Percentiles rank a stretch among this genome's conserved stretches.
Evolutionary conservation across 2,797 vertebrate genomes (phyloP).

Genomic region (Peromyscus attwateri): DNA sequence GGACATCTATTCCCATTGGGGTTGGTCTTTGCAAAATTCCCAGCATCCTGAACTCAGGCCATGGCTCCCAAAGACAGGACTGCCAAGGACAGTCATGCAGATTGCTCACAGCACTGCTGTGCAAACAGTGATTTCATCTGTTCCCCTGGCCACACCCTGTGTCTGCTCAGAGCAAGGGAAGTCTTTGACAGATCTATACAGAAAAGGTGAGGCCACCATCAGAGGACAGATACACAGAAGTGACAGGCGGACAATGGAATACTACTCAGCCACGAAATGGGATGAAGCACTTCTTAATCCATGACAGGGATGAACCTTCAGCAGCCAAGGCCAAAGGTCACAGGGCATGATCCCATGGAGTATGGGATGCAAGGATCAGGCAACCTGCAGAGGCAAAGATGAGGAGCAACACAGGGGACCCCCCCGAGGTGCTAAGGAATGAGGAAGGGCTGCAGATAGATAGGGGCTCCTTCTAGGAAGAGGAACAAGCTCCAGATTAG

Average conservation of each 20-base stretch:
- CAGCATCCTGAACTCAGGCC: neutral
- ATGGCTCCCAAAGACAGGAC: neutral
- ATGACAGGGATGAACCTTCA: no score
- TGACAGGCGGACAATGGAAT: rapidly evolving
- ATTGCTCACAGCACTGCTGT: neutral
- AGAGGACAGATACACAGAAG: neutral
- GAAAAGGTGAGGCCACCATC: neutral
- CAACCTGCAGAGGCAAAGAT: neutral
- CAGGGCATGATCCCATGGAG: neutral
- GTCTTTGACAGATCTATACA: neutral
- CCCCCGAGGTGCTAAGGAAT: no score
- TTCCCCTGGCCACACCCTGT: no score
- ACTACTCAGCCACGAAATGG: neutral
- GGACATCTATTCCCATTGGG: neutral
- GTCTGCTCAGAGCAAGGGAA: neutral
- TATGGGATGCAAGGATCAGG: neutral
- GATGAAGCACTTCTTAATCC: neutral
- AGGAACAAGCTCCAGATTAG: neutral
- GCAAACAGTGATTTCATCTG: neutral
- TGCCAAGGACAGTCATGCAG: neutral
- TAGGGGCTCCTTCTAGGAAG: neutral
- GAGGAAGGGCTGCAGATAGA: neutral
- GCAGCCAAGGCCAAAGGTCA: neutral
- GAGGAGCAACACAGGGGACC: neutral
- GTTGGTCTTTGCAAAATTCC: neutral